Base-by-base conservation (phyloP, 2,888 invertebrate genomes). In the Zaprionus obscuricornis region DNA sequence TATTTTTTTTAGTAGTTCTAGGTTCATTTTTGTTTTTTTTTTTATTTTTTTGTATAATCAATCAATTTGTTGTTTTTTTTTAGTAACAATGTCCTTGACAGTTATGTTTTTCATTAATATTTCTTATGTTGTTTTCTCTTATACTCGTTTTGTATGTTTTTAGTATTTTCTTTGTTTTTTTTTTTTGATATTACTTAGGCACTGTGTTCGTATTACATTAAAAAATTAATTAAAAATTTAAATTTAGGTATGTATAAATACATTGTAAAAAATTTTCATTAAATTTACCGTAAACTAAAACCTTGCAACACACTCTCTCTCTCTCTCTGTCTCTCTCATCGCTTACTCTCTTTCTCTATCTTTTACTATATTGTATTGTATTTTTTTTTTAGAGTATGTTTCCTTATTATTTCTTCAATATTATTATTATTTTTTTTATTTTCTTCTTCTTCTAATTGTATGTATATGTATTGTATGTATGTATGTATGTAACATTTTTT, bases 171-270 rank as follows among this genome's bases (percentile, higher is more conserved):
- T 68, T 37, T 66, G 52, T 40, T 52, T 67, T 66, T 71, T 54
- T 55, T 72, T 76, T 79, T 81, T 81, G 81, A 89, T 87, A 89
- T 89, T 89, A 89, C 88, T 88, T 89, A 89, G 89, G 89, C 89
- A 89, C 89, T 89, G 89, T 89, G 89, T 89, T 89, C 89, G 89
- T 89, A 89, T 88, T 88, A 88, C 84, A 87, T 87, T 88, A 88
- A 88, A 87, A 77, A 87, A 87, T 85, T 88, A 86, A 87, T 85
- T 87, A 82, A 85, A 88, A 84, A 75, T 86, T 87, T 86, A 87
- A 86, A 88, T 85, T 83, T 88, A 88, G 82, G 82, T 86, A 78
- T 77, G 85, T 85, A 85, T 85, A 79, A 81, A 86, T 86, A 85
- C 74, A 78, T 86, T 82, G 77, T 82, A 76, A 86, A 85, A 83